Evolutionary conservation across 2,888 invertebrate species (phyloP).

Genomic region (Coleophora deauratella): DNA sequence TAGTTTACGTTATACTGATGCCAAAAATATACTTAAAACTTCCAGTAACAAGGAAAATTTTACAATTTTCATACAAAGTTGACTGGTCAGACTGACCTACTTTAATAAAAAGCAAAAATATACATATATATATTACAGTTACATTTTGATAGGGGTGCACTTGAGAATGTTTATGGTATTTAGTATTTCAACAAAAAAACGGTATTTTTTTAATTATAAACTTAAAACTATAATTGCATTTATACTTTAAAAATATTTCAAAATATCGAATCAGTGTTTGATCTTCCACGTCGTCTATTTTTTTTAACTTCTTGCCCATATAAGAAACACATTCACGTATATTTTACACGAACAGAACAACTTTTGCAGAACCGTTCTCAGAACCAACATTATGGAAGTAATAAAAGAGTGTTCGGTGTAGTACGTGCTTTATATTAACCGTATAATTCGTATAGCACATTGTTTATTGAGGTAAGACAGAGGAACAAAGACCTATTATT

Average conservation of each 20-base stretch:
- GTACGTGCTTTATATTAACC: conserved; percentile 30
- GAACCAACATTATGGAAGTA: conserved; percentile 33
- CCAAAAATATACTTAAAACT: no score
- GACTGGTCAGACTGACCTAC: no score
- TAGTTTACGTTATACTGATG: no score
- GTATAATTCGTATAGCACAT: conserved; percentile 26
- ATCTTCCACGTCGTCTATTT: not conserved
- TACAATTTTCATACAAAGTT: no score
- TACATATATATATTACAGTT: no score
- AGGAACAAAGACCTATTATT: conserved; percentile 15
- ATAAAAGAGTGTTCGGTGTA: conserved; percentile 26
- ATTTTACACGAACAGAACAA: conserved; percentile 19
- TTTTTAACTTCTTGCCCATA: not conserved
- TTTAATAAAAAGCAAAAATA: no score
- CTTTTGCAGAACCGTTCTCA: conserved; percentile 27
- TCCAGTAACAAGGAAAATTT: no score
- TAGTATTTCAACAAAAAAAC: no score
- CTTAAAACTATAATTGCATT: not conserved
- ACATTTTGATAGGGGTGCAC: no score
- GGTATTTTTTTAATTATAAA: no score
- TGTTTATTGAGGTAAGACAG: conserved; percentile 25
- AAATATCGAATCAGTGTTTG: no score
- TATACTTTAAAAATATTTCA: not conserved
- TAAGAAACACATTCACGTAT: conserved; percentile 4
- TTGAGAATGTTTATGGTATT: no score